A percentile compares a stretch with the other conserved stretches of the same genome.
Conservation (phyloP, 2,113 vertebrate species). For the Siphamia tubifer region DNA sequence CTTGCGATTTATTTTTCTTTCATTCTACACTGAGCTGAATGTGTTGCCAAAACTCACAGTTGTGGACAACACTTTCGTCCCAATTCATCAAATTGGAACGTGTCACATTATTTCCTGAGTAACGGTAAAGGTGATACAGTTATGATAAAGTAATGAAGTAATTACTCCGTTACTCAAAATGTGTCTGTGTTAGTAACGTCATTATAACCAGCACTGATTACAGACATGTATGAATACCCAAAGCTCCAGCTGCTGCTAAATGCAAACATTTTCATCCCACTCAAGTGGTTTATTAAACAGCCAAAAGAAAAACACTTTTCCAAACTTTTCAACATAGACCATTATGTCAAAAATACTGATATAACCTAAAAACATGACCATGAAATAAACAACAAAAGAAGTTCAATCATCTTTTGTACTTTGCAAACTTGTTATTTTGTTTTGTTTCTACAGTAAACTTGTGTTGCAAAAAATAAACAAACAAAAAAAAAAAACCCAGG, state of each 20-base stretch:
- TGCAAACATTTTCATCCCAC: background rate
- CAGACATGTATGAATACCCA: too few relatives aligned
- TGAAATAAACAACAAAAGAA: background rate
- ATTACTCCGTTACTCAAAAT: too few relatives aligned
- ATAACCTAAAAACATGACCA: background rate
- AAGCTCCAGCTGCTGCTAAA: background rate
- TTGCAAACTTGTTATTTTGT: background rate
- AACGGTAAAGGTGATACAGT: too few relatives aligned
- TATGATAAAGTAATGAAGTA: too few relatives aligned
- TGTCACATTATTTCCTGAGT: too few relatives aligned
- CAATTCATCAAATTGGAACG: too few relatives aligned
- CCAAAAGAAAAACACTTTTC: background rate
- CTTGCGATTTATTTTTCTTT: too few relatives aligned
- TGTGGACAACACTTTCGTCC: too few relatives aligned
- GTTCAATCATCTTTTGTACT: background rate
- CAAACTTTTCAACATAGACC: background rate
- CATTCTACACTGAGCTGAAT: too few relatives aligned
- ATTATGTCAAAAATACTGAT: background rate
- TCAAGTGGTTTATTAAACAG: background rate
- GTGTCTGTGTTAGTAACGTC: too few relatives aligned
- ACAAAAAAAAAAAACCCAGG: background rate
- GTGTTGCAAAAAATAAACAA: background rate
- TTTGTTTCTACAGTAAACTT: background rate
- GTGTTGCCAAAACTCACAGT: too few relatives aligned
- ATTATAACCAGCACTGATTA: too few relatives aligned